Base-by-base conservation (phyloP, 2,888 invertebrate species). In the Ornithoptera priamus region DNA sequence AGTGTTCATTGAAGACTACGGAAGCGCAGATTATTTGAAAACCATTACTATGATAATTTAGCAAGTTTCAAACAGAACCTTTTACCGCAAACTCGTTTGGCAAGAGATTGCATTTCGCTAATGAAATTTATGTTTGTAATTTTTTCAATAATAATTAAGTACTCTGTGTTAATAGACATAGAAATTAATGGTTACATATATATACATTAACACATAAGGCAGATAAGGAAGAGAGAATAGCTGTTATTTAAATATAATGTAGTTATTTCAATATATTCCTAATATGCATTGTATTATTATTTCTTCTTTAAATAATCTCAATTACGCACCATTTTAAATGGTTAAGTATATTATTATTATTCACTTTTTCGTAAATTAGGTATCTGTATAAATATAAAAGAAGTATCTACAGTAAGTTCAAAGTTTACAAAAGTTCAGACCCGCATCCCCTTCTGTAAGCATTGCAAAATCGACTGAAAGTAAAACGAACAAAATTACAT, bases 51-150 rank as follows among this genome's bases (percentile, higher is more conserved):
- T 12, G 36, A 63, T 68, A 61, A 68, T 57, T 68, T 58, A 46
- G 20, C 59, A 58, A 42, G 30, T 63, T 62, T 68, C 63, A 62
- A 66, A 63, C 50, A 58, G 30, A 46, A 59, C 63, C 58, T 22
- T 68, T 68, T 17, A 62, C 57, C 62, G 42, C 67, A 62, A 58
- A 62, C 57, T 62, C 62, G 46, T 68, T 68, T n/a, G 24, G 58
- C n/a, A 62, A 57, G 62, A 68, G 62, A 62, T 68, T 3, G 30
- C 30, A 30, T 30, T 62, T 68, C 22, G 56, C 30, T 57, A 68
- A 68, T 68, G 57, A 57, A 62, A 58, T 56, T 62, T 53, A 17
- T n/a, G 30, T 30, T 30, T 30, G 30, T 30, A 30, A 30, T 3
- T 30, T 5, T 30, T 3, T 30, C 30, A 4, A 3, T 30, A 30